Conservation (phyloP, 2,113 vertebrate species). For the Notarius quadriscutis region DNA sequence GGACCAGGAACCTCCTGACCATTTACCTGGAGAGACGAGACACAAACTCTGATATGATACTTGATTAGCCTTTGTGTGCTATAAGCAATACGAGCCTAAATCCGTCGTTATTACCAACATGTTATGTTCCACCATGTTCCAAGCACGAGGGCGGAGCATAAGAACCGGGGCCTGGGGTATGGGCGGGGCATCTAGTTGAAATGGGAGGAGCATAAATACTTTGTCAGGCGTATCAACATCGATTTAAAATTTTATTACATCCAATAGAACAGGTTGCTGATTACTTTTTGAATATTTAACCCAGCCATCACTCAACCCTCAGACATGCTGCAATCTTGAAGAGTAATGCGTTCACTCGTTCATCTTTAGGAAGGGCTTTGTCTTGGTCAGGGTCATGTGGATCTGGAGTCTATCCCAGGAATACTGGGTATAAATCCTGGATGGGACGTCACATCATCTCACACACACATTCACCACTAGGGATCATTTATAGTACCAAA, state of each 20-base stretch:
- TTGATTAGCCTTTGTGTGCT: not conserved
- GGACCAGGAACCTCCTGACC: conserved; percentile 75
- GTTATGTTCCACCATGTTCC: conserved; percentile 79
- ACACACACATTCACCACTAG: not conserved
- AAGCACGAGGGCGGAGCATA: conserved; percentile 79
- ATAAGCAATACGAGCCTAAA: not conserved
- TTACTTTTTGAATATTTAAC: too few species aligned
- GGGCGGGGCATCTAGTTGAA: conserved; percentile 64
- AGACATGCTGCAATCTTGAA: not conserved
- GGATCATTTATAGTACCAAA: not conserved
- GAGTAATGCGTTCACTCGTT: not conserved
- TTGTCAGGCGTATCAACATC: not conserved
- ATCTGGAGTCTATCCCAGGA: not conserved
- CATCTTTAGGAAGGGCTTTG: not conserved
- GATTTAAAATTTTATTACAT: too few species aligned
- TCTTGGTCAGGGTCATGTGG: not conserved
- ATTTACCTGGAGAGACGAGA: conserved; percentile 65
- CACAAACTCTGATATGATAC: not conserved
- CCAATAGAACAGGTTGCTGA: too few species aligned
- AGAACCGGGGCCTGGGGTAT: conserved; percentile 74
- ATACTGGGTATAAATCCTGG: not conserved
- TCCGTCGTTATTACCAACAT: conserved; percentile 67
- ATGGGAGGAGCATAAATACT: not conserved
- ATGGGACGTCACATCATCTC: not conserved
- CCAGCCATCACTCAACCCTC: too few species aligned